These are phyloP conservation scores for Anthoptus insignis DNA, from an alignment of 2,888 invertebrate species.

Conservation along the genomic window DNA sequence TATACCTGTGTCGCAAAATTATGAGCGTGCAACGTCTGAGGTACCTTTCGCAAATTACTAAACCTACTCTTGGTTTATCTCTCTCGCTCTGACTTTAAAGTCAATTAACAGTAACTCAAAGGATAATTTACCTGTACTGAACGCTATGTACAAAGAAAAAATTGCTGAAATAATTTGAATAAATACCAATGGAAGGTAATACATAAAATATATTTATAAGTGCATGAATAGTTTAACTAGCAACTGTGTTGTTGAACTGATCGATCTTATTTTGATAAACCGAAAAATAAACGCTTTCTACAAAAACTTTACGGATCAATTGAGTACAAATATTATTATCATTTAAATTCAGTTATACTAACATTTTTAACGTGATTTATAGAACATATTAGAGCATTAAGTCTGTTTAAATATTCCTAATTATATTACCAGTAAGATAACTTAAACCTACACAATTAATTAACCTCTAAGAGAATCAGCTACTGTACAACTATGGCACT, in stretches of 20 bases:
- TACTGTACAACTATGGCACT: conserved; percentile 65
- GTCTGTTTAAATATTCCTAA: conserved; percentile 14
- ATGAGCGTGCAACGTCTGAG: too few relatives aligned
- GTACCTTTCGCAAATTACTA: too few relatives aligned
- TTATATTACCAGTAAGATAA: conserved; percentile 20
- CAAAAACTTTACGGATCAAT: background rate
- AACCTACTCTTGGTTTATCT: too few relatives aligned
- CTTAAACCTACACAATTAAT: conserved; percentile 35
- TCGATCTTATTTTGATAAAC: background rate
- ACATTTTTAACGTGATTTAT: conserved; percentile 9
- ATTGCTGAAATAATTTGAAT: too few relatives aligned
- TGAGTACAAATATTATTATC: background rate
- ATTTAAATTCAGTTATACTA: conserved; percentile 6
- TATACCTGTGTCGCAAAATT: too few relatives aligned
- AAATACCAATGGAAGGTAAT: too few relatives aligned
- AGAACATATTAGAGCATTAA: conserved; percentile 11
- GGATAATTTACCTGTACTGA: too few relatives aligned
- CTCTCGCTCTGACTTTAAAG: too few relatives aligned
- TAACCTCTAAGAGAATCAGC: conserved; percentile 53
- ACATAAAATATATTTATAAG: conserved; percentile 10
- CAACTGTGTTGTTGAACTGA: conserved; percentile 5
- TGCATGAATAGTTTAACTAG: conserved; percentile 9
- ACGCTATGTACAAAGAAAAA: too few relatives aligned
- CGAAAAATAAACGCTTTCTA: background rate
- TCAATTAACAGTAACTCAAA: too few relatives aligned